Evolutionary conservation across 37 sponge, comb jelly and placozoan species (phyloP), one percentile per base, ranked within the genome.

Genomic region (Geodia barretti): DNA sequence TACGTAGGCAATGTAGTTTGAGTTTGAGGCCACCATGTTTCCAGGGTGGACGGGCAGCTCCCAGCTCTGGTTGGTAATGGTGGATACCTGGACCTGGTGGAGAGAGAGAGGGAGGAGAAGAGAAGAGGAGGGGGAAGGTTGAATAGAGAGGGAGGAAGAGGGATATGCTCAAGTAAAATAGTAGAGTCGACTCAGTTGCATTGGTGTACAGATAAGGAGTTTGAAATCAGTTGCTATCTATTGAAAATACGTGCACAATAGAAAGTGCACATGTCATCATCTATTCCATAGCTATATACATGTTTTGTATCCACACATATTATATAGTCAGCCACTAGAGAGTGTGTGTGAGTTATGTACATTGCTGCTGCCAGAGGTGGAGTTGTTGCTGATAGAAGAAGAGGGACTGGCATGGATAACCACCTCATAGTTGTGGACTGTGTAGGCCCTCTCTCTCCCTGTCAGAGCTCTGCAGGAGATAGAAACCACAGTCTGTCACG

Each of bases 1-100:
- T 23, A 86, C 74, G 43, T 95, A 95, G 14, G 87, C 90, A 30
- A 92, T 28, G 68, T 87, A 95, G 34, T 82, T 65, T 31, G 70
- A 76, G 79, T 82, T 92, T 30, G 81, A 78, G 34, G 95, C 90
- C 0, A 95, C 90, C 26, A 95, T 77, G 40, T 73, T 89, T 11
- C 89, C 93, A 83, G 64, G 79, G 65, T 73, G 77, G 41, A 62
- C 37, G 17, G 70, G 73, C 8, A 78, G 42, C 5, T 88, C 79
- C 90, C 90, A 93, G 39, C 31, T 68, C 62, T 93, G 89, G 66
- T 84, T 86, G 38, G 93, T 93, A 21, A 93, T 77, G 41, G 93
- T 85, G 17, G 79, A 37, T 7, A 83, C 78, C 67, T 83, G 61
- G 5, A 88, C 84, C 89, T 88, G 68, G n/a, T n/a, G n/a, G 0